Base-by-base conservation (phyloP, 2,113 vertebrate genomes). In the Microcebus griseorufus region DNA sequence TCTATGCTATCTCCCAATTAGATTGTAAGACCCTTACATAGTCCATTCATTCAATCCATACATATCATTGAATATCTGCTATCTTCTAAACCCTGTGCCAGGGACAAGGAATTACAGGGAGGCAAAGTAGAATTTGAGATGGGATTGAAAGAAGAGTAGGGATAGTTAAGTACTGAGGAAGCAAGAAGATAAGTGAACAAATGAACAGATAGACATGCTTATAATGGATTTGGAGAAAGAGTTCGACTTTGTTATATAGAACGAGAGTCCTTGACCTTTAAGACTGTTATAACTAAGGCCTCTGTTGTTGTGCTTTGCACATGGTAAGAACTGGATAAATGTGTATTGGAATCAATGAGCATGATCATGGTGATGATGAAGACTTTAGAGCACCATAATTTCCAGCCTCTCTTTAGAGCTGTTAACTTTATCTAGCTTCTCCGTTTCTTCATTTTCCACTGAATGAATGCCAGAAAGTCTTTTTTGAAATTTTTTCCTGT, bases 391-490 rank as follows among this genome's bases (percentile, higher is more conserved):
- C 79, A 92, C 80, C 94, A 85, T 70, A 64, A 32, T 87, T 91
- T 94, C 82, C 86, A 96, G 95, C 92, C 82, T 96, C 87, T 81
- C 82, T 85, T 64, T 70, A 79, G 86, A 97, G 64, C 95, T 97
- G 95, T 96, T 97, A 97, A 96, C 95, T 97, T 93, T 95, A 32
- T 96, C 97, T 98, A 94, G 97, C 96, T 69, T 92, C 97, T 94
- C 88, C 32, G 0, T 90, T 91, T 97, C 93, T 97, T 95, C 97
- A 86, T 97, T 96, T 96, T 96, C 92, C 90, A 78, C 48, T 94
- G 92, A 97, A 93, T 96, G 75, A 95, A 97, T 97, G 96, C 96
- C 97, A 98, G 86, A 60, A 95, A 96, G 67, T 85, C 93, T 88
- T 94, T 96, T 93, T 97, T 84, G 58, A 84, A 17, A 69, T 84